A percentile compares a stretch with the other conserved stretches of the same genome.
Conservation (phyloP, 2,113 vertebrate genomes). For the Aramus guarauna region DNA sequence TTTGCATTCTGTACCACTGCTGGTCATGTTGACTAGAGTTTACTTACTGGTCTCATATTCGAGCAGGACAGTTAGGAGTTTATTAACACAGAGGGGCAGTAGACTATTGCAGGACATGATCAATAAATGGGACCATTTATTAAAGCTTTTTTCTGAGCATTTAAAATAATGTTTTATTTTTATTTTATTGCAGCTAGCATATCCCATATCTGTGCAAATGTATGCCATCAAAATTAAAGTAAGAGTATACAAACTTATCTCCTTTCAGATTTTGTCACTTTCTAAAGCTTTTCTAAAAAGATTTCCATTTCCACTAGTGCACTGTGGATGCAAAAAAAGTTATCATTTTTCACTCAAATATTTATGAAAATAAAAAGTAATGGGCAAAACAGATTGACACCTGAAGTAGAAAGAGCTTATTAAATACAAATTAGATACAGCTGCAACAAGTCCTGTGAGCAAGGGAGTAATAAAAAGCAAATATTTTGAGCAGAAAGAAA, state of each 20-base stretch:
- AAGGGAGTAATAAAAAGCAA: slow-evolving; percentile 43
- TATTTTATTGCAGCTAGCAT: background rate
- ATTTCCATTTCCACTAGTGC: background rate
- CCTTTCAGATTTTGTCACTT: background rate
- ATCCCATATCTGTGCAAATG: background rate
- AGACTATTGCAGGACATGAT: background rate
- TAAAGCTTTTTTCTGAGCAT: background rate
- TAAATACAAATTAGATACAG: slow-evolving; percentile 62
- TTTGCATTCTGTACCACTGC: background rate
- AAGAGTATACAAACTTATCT: background rate
- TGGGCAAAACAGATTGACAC: slow-evolving; percentile 24
- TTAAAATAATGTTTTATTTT: background rate
- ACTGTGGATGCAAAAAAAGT: background rate
- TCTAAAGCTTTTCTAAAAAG: background rate
- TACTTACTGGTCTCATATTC: background rate
- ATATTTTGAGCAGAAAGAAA: background rate
- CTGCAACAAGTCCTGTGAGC: slow-evolving; percentile 16
- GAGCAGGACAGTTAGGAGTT: background rate
- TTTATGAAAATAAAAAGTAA: slow-evolving; percentile 50
- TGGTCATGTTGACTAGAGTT: background rate
- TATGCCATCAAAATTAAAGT: background rate
- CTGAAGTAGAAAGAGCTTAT: slow-evolving; percentile 47
- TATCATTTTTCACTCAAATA: background rate
- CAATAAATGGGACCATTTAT: background rate
- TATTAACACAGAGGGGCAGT: background rate